Evolutionary conservation across 2,113 vertebrate genomes (phyloP).

Genomic region (Sylvietta virens): DNA sequence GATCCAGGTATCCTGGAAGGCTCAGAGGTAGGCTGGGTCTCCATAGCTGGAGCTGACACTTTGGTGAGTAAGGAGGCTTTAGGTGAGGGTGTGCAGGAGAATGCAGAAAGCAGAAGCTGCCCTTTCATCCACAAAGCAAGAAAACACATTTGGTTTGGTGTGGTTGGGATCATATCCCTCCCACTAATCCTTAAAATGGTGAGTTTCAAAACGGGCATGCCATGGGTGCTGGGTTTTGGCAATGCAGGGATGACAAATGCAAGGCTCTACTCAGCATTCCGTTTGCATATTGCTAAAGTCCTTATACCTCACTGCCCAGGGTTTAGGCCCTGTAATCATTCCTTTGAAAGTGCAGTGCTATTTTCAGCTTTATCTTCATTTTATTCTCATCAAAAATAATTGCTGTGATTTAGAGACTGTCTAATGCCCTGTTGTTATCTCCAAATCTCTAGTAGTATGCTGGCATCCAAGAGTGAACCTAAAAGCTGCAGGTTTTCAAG

Average conservation of each 20-base stretch:
- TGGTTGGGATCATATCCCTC: not conserved
- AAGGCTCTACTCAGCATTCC: not conserved
- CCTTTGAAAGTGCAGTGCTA: not conserved
- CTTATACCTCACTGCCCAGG: not conserved
- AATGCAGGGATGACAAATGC: not conserved
- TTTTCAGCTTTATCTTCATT: constrained; percentile 57
- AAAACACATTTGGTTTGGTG: not conserved
- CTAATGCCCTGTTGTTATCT: constrained; percentile 30
- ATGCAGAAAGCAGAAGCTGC: not conserved
- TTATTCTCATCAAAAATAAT: constrained; percentile 48
- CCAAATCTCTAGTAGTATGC: not conserved
- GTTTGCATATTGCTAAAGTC: not conserved
- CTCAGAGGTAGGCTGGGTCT: not conserved
- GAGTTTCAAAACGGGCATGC: not conserved
- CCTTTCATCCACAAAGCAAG: not conserved
- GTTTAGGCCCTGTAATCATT: not conserved
- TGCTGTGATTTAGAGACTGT: constrained; percentile 27
- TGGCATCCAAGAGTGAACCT: constrained; percentile 28
- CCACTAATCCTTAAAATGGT: not conserved
- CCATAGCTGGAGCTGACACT: not conserved
- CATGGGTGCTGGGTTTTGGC: not conserved
- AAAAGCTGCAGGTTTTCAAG: constrained; percentile 45
- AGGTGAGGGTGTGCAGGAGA: not conserved
- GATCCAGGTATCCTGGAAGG: not conserved
- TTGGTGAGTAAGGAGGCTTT: not conserved